Base-by-base conservation (phyloP, 2,888 invertebrate species). In the Acronicta alni region DNA sequence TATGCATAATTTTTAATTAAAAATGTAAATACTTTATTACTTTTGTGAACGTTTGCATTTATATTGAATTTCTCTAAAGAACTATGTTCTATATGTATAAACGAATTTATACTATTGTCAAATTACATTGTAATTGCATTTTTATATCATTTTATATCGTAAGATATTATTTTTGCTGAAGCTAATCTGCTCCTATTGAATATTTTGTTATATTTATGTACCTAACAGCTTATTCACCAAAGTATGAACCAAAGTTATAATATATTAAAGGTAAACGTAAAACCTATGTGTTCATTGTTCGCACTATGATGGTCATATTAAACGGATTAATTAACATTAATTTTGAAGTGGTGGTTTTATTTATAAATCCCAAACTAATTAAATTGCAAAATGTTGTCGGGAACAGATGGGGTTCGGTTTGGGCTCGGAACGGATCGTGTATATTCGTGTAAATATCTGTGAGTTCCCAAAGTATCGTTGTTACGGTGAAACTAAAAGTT, bases 221-320 rank as follows among this genome's bases (percentile, higher is more conserved):
- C 18, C 41, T 48, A 64, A 42, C 49, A 45, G 54, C 53, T 71
- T 70, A 47, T 37, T 61, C 59, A 72, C 54, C 26, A 67, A 71
- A 61, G 47, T 37, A 44, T 68, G 56, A 66, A 74, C 68, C 67
- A 72, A 75, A 75, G 63, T 61, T 72, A 43, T 52, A 26, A 35
- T 35, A n/a, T 39, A 39, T 30, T 20, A 41, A 17, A 49, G 32
- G 20, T 46, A 32, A 51, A 68, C 37, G 46, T 65, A n/a, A n/a
- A n/a, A 71, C 65, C 58, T 74, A 67, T 62, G 76, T 80, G 74
- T 77, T 80, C 78, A 74, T 65, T 72, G 53, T 74, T 71, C 43
- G 74, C 76, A 79, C 76, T 44, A 65, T 68, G 61, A 53, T 53
- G 58, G 45, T 76, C 66, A 57, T 52, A 75, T 57, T 74, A 68